Evolutionary conservation across 2,113 vertebrate genomes (phyloP).

Genomic region (Ovis canadensis): DNA sequence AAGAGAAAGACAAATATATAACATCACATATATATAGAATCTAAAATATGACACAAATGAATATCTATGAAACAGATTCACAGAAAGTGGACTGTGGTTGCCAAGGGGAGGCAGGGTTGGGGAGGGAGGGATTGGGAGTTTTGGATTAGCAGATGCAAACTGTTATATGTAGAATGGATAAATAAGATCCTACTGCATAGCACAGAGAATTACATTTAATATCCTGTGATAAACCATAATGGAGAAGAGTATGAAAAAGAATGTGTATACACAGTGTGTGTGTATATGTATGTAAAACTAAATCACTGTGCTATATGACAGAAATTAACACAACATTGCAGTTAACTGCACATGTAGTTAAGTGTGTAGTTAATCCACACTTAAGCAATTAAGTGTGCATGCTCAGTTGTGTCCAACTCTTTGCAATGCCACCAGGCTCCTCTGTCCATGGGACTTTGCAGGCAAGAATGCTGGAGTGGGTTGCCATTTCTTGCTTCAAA

Average conservation of each 20-base stretch:
- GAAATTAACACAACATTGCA: neutral
- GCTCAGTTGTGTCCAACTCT: neutral
- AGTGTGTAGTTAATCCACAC: neutral
- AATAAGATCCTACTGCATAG: neutral
- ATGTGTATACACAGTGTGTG: neutral
- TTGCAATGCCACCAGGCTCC: neutral
- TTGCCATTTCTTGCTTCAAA: neutral
- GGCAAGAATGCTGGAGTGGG: neutral
- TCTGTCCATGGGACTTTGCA: neutral
- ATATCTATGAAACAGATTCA: neutral
- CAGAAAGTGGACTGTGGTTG: neutral
- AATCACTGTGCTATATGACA: neutral
- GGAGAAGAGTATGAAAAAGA: neutral
- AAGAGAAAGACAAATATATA: neutral
- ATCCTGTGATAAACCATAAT: neutral
- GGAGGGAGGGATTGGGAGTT: neutral
- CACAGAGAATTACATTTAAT: neutral
- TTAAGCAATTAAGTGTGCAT: neutral
- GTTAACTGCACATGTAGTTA: neutral
- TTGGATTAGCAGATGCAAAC: neutral
- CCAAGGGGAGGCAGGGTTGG: neutral
- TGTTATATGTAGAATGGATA: neutral
- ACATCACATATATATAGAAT: neutral
- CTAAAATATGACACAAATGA: neutral
- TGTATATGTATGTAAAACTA: neutral